phyloP scores from a whole-genome alignment of 92 coral and sea anemone species.

The Palythoa grandis region DNA sequence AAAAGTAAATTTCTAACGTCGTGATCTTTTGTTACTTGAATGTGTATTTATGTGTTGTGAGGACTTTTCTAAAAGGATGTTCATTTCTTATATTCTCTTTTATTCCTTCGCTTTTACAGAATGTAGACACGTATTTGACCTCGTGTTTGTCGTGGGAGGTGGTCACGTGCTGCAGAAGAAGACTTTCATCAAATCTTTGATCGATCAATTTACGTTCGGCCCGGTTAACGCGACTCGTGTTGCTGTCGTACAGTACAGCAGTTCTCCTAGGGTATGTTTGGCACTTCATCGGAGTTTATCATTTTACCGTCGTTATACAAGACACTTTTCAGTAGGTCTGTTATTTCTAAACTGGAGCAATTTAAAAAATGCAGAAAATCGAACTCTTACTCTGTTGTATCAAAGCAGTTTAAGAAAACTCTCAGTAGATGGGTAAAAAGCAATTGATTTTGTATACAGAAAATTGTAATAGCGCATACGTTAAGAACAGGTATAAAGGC shows the following conservation, averaged over 20 bases:
- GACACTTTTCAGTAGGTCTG: too few species aligned
- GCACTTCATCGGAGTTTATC: not conserved
- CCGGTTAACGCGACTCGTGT: constrained; percentile 56
- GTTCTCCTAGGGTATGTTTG: constrained; percentile 31
- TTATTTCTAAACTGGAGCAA: too few species aligned
- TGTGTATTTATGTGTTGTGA: not conserved
- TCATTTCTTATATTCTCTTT: not conserved
- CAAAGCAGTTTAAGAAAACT: too few species aligned
- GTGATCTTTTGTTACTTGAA: too few species aligned
- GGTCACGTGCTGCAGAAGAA: constrained; percentile 57
- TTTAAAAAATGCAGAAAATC: too few species aligned
- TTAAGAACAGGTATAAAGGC: too few species aligned
- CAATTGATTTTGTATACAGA: too few species aligned
- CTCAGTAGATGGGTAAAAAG: too few species aligned
- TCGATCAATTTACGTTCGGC: constrained; percentile 69
- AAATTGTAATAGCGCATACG: too few species aligned
- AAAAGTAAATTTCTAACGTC: too few species aligned
- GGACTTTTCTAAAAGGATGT: not conserved
- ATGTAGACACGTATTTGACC: constrained; percentile 62
- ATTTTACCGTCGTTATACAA: not conserved
- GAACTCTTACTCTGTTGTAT: too few species aligned
- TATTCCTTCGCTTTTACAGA: constrained; percentile 29
- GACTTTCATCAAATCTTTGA: constrained; percentile 65
- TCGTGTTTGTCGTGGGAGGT: constrained; percentile 69
- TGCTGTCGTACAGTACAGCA: constrained; percentile 59